phyloP scores from a whole-genome alignment of 2,797 vertebrate species.

The Heterohyrax brucei region DNA sequence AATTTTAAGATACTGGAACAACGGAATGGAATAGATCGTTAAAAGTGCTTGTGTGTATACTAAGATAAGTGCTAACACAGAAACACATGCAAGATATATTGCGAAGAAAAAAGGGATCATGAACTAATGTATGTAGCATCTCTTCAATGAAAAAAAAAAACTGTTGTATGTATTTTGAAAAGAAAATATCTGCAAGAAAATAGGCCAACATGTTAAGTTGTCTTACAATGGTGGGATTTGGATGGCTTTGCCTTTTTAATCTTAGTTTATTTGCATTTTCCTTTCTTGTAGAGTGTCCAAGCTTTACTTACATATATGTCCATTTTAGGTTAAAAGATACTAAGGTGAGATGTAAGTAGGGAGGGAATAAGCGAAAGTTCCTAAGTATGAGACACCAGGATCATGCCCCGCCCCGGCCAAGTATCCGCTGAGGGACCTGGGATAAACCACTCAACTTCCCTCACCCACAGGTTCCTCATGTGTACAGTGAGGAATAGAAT shows the following conservation, averaged over 20 bases:
- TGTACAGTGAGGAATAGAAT: neutral
- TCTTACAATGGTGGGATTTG: neutral
- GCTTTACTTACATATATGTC: conserved; percentile 3
- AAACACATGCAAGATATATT: neutral
- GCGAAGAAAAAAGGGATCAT: neutral
- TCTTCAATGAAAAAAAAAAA: neutral
- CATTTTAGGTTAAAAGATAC: conserved; percentile 36
- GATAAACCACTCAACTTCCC: rapidly evolving
- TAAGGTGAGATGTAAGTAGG: neutral
- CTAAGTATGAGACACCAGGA: neutral
- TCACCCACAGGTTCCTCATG: neutral
- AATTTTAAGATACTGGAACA: neutral
- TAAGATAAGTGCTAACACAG: neutral
- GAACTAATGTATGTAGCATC: neutral
- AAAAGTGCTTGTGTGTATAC: neutral
- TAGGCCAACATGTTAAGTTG: conserved; percentile 4
- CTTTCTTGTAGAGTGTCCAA: neutral
- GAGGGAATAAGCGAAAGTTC: neutral
- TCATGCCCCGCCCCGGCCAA: neutral
- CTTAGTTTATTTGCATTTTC: neutral
- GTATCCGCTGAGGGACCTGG: neutral
- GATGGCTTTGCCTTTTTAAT: neutral
- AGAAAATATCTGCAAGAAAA: neutral
- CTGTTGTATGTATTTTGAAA: neutral
- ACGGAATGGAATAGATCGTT: neutral